Base-by-base conservation (phyloP, 1,140 invertebrate genomes). In the Cherax quadricarinatus region DNA sequence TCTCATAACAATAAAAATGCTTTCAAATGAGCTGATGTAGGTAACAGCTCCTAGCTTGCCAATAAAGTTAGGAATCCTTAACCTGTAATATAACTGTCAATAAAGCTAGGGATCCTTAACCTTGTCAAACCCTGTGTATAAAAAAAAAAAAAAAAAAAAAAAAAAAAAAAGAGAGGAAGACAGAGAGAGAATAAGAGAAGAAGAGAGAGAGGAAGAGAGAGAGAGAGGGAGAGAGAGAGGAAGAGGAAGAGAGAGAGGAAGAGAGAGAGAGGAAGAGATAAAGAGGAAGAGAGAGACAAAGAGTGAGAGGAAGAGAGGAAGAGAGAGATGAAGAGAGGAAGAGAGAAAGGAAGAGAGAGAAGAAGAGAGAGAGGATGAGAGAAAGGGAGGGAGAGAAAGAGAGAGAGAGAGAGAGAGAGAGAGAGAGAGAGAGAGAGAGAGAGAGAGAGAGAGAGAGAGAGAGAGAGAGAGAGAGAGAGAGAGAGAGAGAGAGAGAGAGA, bases 341-440 rank as follows among this genome's bases (percentile, higher is more conserved):
- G 53, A 57, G 53, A 6, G 53, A 12, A 12, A 57, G 53, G 12
- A 12, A 57, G 53, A 57, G 12, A 57, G 12, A 57, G 53, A 6
- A 57, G 53, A 12, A 57, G 53, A 57, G 53, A 57, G 53, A 12
- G 53, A 57, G 53, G 5, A 16, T 5, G 73, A n/a, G 21, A 75
- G 30, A 7, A 16, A n/a, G 73, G 18, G 30, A 75, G 21, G 73
- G 30, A 16, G 21, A 75, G 30, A 75, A 16, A 41, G 30, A 75
- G 30, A 75, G 21, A 41, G 30, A 41, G 30, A n/a, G 73, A 41
- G 21, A 41, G 21, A 57, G 80, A 82, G 80, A 82, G 49, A 82
- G 80, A 82, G 80, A 82, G 80, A 53, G 49, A 82, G 80, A 82
- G 49, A 82, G 80, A 82, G 80, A 82, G 78, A 80, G 78, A 80